Percentiles rank a stretch among this genome's conserved stretches.
phyloP scores from a whole-genome alignment of 1,140 invertebrate genomes.

The Trichonephila clavipes region DNA sequence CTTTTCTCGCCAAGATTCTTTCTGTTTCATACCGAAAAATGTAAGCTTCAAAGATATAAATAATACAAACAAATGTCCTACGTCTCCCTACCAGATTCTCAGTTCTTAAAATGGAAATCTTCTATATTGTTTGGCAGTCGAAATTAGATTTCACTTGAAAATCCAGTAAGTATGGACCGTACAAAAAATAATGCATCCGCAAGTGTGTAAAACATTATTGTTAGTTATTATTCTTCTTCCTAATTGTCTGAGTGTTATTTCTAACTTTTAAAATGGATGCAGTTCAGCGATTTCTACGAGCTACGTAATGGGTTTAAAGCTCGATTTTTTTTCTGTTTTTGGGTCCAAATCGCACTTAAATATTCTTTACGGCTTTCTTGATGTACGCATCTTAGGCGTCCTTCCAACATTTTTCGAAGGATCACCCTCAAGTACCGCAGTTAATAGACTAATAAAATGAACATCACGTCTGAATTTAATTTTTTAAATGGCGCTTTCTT shows the following conservation, averaged over 20 bases:
- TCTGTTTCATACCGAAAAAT: conserved; percentile 59
- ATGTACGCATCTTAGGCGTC: conserved; percentile 17
- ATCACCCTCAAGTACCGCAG: conserved; percentile 46
- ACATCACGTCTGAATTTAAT: conserved; percentile 71
- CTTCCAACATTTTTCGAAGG: conserved; percentile 52
- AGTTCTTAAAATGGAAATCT: conserved; percentile 29
- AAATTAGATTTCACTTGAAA: conserved; percentile 63
- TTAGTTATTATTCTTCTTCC: conserved; percentile 56
- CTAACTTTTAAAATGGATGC: conserved; percentile 62
- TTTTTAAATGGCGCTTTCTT: conserved; percentile 59
- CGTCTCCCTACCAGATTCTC: not conserved
- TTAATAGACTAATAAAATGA: conserved; percentile 73
- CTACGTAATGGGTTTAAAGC: conserved; percentile 62
- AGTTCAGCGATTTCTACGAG: conserved; percentile 45
- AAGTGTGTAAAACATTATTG: conserved; percentile 55
- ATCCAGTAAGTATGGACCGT: conserved; percentile 1
- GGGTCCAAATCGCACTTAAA: conserved; percentile 62
- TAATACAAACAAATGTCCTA: conserved; percentile 35
- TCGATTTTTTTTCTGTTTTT: conserved; percentile 37
- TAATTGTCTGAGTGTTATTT: conserved; percentile 66
- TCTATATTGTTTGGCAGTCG: conserved; percentile 31
- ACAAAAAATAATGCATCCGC: conserved; percentile 24
- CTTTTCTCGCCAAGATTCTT: conserved; percentile 54
- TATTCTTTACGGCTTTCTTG: conserved; percentile 62
- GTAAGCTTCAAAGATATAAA: conserved; percentile 57